Base-by-base conservation (phyloP, 2,797 vertebrate species). In the Darevskia mixta region DNA sequence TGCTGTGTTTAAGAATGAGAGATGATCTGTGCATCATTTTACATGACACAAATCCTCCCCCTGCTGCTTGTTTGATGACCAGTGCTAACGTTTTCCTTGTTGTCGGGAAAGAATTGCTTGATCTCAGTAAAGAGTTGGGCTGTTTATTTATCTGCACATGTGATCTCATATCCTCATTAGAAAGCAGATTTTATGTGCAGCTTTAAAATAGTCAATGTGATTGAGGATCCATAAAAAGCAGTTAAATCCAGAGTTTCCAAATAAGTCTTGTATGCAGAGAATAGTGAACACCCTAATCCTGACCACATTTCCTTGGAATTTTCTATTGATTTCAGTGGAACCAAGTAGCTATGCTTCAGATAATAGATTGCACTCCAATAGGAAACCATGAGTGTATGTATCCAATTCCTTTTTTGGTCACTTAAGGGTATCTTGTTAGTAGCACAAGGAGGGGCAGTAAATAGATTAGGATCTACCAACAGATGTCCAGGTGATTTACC, bases 121-220 rank as follows among this genome's bases (percentile, higher is more conserved):
- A 85, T 82, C 82, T 71, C 55, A 13, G 35, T 80, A 87, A 90
- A 85, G 27, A 84, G 73, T 79, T 55, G 41, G 67, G 77, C 72
- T 58, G 10, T 85, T 69, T 5, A 8, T 90, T 69, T 83, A 45
- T 45, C 76, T 84, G 9, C 29, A 61, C 79, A 76, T 79, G 29
- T 84, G 41, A 80, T 83, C 45, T 84, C 84, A n/a, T 76, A n/a
- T 72, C 20, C 38, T 76, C 25, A 76, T 69, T 61, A 79, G 13
- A 77, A 81, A 81, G n/a, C 23, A 7, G 23, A 81, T 77, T 82
- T 77, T 71, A 82, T 77, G 25, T 67, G 49, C 38, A 69, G 4
- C 25, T 45, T 45, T 32, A 73, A 38, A 82, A 32, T 15, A 58
- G 66, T 55, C 71, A 82, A 13, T 43, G 8, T 20, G 23, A 9